A percentile compares a stretch with the other conserved stretches of the same genome.
Conservation (phyloP, 37 sponge, comb jelly and placozoan species). For the Corticium candelabrum region DNA sequence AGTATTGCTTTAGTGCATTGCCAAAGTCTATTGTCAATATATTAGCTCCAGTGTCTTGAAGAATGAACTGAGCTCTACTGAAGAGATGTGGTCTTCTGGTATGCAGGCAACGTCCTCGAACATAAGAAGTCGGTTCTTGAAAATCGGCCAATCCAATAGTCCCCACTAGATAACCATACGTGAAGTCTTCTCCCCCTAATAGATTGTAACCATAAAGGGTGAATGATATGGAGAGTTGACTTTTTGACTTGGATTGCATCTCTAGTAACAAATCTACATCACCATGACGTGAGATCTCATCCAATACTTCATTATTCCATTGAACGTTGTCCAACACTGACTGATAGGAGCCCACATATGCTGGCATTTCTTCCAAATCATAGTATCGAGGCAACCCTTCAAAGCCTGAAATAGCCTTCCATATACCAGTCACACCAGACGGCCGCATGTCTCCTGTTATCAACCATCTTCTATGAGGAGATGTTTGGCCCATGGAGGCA, state of each 20-base stretch:
- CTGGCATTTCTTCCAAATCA: not conserved
- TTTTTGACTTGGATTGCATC: not conserved
- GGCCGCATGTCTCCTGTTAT: too few relatives aligned
- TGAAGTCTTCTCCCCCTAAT: not conserved
- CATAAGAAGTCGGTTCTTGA: not conserved
- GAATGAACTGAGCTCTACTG: not conserved
- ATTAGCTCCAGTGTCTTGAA: not conserved
- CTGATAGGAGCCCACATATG: not conserved
- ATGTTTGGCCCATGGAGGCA: not conserved
- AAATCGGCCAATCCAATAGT: not conserved
- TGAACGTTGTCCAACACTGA: not conserved
- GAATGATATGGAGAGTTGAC: not conserved
- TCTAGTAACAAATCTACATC: not conserved
- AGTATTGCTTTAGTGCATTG: not conserved
- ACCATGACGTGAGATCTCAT: too few relatives aligned
- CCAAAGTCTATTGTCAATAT: not conserved
- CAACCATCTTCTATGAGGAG: too few relatives aligned
- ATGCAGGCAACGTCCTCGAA: not conserved
- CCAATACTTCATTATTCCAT: not conserved
- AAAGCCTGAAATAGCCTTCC: too few relatives aligned
- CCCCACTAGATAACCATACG: not conserved
- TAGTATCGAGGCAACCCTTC: not conserved
- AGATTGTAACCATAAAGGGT: not conserved
- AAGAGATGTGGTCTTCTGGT: too few relatives aligned
- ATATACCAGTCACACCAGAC: not conserved